These are phyloP conservation scores for Elachura formosa DNA, from an alignment of 2,113 vertebrate species.

Conservation along the genomic window DNA sequence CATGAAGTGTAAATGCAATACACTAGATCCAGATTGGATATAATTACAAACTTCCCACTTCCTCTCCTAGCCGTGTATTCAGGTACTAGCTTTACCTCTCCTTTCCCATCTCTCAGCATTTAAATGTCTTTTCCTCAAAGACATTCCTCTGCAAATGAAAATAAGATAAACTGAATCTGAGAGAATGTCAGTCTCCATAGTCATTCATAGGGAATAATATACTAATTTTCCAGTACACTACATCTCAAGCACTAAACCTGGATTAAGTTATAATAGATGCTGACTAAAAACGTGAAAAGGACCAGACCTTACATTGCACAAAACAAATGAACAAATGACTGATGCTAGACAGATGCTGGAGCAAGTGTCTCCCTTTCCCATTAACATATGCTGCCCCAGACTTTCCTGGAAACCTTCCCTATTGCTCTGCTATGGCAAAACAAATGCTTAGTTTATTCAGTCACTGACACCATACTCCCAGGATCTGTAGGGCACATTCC, in stretches of 20 bases:
- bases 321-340: not conserved
- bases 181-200: not conserved
- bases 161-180: not conserved
- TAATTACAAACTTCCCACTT: not conserved
- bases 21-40: not conserved
- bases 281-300: not conserved
- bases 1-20: not conserved
- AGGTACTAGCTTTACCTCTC: not conserved
- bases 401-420: not conserved
- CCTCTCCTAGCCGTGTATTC: not conserved
- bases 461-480: not conserved
- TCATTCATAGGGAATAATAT: not conserved
- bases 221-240: not conserved
- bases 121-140: not conserved
- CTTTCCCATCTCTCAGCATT: not conserved
- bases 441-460: not conserved
- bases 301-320: not conserved
- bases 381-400: not conserved
- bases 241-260: not conserved
- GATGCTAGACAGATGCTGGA: not conserved
- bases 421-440: not conserved
- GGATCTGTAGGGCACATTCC: not conserved
- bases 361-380: not conserved
- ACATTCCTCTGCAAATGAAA: not conserved
- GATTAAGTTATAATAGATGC: not conserved